These are phyloP conservation scores for Drusus annulatus DNA, from an alignment of 1,140 invertebrate species.

Conservation along the genomic window DNA sequence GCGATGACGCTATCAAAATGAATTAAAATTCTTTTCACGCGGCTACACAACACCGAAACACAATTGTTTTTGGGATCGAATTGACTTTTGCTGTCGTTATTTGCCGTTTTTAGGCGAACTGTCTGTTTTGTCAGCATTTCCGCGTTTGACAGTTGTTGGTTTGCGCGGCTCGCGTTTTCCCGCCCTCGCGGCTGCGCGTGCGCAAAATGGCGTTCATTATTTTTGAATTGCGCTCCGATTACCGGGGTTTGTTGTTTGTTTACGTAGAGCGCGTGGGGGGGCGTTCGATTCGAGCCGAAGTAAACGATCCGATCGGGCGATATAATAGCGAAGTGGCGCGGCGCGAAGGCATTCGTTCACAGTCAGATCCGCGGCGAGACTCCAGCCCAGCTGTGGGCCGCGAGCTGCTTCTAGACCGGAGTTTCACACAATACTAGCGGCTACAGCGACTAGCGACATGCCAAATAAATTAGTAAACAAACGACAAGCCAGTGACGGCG, in stretches of 20 bases:
- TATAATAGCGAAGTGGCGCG: background rate
- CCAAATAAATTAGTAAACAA: slow-evolving; percentile 48
- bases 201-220: slow-evolving; percentile 42
- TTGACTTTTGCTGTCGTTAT: no score
- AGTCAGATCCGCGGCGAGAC: slow-evolving; percentile 9
- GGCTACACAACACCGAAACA: background rate
- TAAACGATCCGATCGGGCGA: slow-evolving; percentile 1
- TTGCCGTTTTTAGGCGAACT: no score
- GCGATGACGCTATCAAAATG: slow-evolving; percentile 28
- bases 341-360: slow-evolving; percentile 14
- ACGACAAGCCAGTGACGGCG: slow-evolving; percentile 34
- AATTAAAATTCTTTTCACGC: slow-evolving; percentile 36
- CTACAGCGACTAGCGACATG: slow-evolving; percentile 30
- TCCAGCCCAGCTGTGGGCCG: slow-evolving; percentile 7
- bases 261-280: background rate
- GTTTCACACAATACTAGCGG: slow-evolving; percentile 4
- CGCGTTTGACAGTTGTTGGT: slow-evolving; percentile 35
- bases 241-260: slow-evolving; percentile 30
- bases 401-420: background rate
- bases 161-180: slow-evolving; percentile 24
- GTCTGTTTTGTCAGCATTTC: background rate
- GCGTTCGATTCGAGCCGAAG: slow-evolving; percentile 21
- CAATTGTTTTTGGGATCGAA: background rate
- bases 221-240: slow-evolving; percentile 21
- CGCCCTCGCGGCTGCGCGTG: slow-evolving; percentile 36